phyloP scores from a whole-genome alignment of 2,113 vertebrate genomes.

The Spea multiplicata region DNA sequence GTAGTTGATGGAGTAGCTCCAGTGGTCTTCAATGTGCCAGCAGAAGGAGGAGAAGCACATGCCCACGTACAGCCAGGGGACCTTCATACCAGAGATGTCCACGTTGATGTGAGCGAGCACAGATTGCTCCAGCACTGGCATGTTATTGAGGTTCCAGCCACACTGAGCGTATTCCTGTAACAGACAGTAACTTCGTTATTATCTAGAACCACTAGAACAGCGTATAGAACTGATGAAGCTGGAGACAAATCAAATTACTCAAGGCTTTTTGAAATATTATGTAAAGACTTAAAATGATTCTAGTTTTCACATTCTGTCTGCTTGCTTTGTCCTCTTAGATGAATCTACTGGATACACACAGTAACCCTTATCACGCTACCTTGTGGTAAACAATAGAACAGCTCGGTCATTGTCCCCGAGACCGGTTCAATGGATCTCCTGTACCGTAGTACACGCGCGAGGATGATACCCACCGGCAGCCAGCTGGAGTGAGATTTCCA shows the following conservation, averaged over 20 bases:
- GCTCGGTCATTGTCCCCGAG: no score
- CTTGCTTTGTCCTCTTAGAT: no score
- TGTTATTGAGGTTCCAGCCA: conserved; percentile 98
- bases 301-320: no score
- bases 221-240: not conserved
- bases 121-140: conserved; percentile 96
- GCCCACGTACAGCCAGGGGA: conserved; percentile 96
- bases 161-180: conserved; percentile 91
- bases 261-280: not conserved
- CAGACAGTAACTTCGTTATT: not conserved
- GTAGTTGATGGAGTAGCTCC: conserved; percentile 99
- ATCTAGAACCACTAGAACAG: not conserved
- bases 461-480: no score
- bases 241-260: no score
- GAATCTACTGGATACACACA: no score
- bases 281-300: not conserved
- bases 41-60: conserved; percentile 99
- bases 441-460: no score
- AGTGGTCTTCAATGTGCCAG: conserved; percentile 98
- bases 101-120: conserved; percentile 95
- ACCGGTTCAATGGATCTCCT: no score
- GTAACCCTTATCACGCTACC: no score
- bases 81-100: conserved; percentile 98
- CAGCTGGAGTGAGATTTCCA: no score
- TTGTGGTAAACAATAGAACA: no score